Evolutionary conservation across 2,113 vertebrate species (phyloP), one percentile per base, ranked within the genome.

Genomic region (Leptobrachium ailaonicum): DNA sequence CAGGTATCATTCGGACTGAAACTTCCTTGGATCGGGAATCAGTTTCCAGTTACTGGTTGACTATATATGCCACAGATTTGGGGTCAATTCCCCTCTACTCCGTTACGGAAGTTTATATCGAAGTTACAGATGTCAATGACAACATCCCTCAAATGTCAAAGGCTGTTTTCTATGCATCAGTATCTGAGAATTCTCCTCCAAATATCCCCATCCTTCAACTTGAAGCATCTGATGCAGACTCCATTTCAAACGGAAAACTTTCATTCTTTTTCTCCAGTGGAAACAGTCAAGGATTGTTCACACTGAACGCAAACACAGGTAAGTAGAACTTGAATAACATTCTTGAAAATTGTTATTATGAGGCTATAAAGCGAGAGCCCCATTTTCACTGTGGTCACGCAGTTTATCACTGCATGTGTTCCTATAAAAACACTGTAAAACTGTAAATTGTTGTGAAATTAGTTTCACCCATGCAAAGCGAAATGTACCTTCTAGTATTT

Each of bases 111-210:
- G 92, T 99, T 85, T 98, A 92, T 86, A 88, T 99, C 72, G 96
- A 97, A 83, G 93, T 99, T 73, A 88, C 84, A 0, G 97, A 99
- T 66, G 83, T 96, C 47, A 99, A 99, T n/a, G 98, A 99, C 84
- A 98, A 97, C 71, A 89, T 95, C 5, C 98, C 98, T 1, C 93
- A 91, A 82, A 92, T 97, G 77, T 94, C 94, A 56, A 93, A 92
- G 82, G 95, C 96, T 0, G 91, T 97, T 67, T 98, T 96, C 83
- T 98, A 97, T 9, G 91, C 94, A 0, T 92, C 93, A 0, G 88
- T 97, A 75, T 87, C 64, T 62, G 98, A 99, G 87, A 97, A 98
- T 69, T 86, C 90, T 8, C 90, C 94, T 1, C 82, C 85, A 67
- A 91, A 93, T 44, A 87, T 85, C 1, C 94, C 93, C 0, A 88